These are phyloP conservation scores for Eudasyphora cyanicolor DNA, from an alignment of 2,888 invertebrate species.

Conservation along the genomic window DNA sequence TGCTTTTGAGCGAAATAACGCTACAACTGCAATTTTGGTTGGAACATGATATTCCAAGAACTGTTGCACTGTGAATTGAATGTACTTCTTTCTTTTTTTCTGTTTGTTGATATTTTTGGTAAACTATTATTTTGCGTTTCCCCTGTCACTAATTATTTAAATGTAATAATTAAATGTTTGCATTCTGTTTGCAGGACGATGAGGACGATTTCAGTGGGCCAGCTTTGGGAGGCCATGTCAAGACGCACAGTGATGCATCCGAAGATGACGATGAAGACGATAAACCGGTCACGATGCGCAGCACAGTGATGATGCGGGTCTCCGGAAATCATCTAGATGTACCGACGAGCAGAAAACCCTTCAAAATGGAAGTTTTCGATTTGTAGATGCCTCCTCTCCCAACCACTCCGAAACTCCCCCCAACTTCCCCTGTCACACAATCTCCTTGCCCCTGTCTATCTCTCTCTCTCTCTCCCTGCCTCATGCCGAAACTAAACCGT, in stretches of 20 bases:
- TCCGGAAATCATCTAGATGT: conserved; percentile 76
- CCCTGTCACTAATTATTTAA: no score
- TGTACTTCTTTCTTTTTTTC: no score
- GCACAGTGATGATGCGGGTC: conserved; percentile 69
- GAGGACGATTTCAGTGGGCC: conserved; percentile 80
- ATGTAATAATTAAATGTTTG: background rate
- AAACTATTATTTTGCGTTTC: no score
- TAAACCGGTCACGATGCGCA: conserved; percentile 79
- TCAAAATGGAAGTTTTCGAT: conserved; percentile 83
- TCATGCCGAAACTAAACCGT: background rate
- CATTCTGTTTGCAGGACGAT: conserved; percentile 73
- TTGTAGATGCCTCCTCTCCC: conserved; percentile 75
- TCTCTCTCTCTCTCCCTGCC: background rate
- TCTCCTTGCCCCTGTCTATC: background rate
- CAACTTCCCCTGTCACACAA: conserved; percentile 11
- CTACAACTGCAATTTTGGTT: no score
- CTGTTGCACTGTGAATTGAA: no score
- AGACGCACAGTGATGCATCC: conserved; percentile 79
- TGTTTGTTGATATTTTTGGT: no score
- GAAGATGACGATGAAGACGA: conserved; percentile 81
- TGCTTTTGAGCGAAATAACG: no score
- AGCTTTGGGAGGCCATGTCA: conserved; percentile 78
- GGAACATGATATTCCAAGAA: no score
- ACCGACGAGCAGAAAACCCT: conserved; percentile 81
- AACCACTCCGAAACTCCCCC: background rate